Percentiles rank a stretch among this genome's conserved stretches.
Conservation (phyloP, 1,140 invertebrate species). For the Stegodyphus dumicola region DNA sequence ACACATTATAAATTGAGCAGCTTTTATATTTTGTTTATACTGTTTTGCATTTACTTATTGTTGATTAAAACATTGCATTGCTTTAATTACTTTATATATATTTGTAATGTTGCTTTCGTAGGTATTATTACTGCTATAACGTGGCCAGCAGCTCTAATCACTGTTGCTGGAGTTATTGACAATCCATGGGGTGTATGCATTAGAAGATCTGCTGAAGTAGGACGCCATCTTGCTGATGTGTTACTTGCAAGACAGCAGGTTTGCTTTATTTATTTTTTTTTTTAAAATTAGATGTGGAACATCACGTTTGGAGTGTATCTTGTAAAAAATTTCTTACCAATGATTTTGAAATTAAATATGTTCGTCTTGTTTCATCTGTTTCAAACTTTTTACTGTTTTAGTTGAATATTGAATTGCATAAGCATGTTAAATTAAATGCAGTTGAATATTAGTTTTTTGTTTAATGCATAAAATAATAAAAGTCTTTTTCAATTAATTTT, state of each 20-base stretch:
- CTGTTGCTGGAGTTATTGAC: constrained; percentile 75
- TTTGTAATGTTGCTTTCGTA: constrained; percentile 60
- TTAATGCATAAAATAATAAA: too few species aligned
- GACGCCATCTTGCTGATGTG: constrained; percentile 78
- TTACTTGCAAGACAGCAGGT: constrained; percentile 74
- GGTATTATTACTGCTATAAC: constrained; percentile 77
- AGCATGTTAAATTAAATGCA: too few species aligned
- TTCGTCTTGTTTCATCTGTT: too few species aligned
- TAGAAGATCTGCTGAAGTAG: constrained; percentile 75
- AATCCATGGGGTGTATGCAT: constrained; percentile 83
- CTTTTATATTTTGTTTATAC: too few species aligned
- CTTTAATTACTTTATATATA: too few species aligned
- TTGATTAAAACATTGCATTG: not conserved
- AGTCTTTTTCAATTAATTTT: too few species aligned
- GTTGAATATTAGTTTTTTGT: too few species aligned
- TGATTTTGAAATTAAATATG: not conserved
- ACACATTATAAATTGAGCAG: too few species aligned
- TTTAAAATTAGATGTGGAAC: not conserved
- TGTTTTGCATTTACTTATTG: too few species aligned
- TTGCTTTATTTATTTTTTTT: constrained; percentile 21
- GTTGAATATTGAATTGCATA: too few species aligned
- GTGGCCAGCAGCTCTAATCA: constrained; percentile 77
- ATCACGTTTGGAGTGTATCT: too few species aligned
- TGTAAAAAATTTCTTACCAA: not conserved
- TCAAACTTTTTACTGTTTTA: too few species aligned